Conservation (phyloP, 2,888 invertebrate genomes). For the Tinea pellionella region DNA sequence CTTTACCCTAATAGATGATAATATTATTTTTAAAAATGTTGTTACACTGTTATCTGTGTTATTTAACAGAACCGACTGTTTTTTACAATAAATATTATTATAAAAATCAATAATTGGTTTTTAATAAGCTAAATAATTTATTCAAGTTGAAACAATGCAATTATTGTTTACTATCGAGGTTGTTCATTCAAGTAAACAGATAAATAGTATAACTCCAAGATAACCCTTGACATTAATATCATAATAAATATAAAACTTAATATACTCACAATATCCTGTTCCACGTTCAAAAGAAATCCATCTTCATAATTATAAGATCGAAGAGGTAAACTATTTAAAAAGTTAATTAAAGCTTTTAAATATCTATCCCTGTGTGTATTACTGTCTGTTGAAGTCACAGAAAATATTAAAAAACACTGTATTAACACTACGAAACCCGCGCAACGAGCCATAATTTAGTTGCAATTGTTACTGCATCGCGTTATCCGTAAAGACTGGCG, state of each 20-base stretch:
- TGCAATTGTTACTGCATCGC: not conserved
- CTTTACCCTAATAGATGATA: constrained; percentile 32
- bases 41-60: not conserved
- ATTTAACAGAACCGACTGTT: not conserved
- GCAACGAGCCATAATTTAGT: not conserved
- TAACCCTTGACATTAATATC: constrained; percentile 16
- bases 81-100: not conserved
- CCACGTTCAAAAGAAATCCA: constrained; percentile 44
- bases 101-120: not conserved
- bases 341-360: constrained; percentile 47
- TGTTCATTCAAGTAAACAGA: not conserved
- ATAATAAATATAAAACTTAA: constrained; percentile 15
- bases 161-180: constrained; percentile 11
- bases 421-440: not conserved
- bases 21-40: not conserved
- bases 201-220: constrained; percentile 12
- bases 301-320: constrained; percentile 54
- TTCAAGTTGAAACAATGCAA: not conserved
- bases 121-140: too few relatives aligned
- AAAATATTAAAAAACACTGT: constrained; percentile 25
- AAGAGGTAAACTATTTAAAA: constrained; percentile 57
- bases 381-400: constrained; percentile 33
- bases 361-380: constrained; percentile 33
- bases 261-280: constrained; percentile 51
- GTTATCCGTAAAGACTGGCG: not conserved